Evolutionary conservation across 2,113 vertebrate genomes (phyloP), one percentile per base, ranked within the genome.

Genomic region (Chaetorhynchus papuensis): DNA sequence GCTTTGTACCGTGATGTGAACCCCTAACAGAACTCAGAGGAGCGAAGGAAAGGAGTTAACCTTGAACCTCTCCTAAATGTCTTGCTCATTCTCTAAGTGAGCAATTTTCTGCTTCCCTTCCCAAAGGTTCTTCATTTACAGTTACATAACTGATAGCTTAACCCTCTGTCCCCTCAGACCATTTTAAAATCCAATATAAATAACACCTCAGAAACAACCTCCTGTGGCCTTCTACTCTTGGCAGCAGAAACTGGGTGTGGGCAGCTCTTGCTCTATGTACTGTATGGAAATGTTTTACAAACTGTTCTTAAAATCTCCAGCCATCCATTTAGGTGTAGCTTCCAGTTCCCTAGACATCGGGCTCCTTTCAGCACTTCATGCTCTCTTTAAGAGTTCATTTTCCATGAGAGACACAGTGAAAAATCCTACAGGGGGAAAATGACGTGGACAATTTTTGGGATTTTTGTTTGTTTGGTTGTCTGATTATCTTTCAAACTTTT

Each of bases 71-170:
- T 94, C 74, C 83, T 89, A 85, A 93, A 95, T 93, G 83, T 83
- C 83, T 95, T 85, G 66, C 59, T 91, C 39, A 2, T 90, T 96
- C 87, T 87, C 81, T 86, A 92, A 95, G 85, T 84, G 66, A 74
- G 81, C 90, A 89, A 31, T 96, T 97, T 97, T 96, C 92, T 91
- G 93, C 92, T 95, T 97, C 88, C 91, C 80, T 97, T 96, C 89
- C 92, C 96, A 94, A 83, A 94, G 93, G 90, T 95, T 95, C 95
- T 91, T 95, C 26, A 23, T 95, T 96, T 96, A 88, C 94, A 88
- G 60, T 93, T 97, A 75, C 94, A 96, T 97, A 97, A 96, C 96
- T 97, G 96, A 96, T 95, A 91, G 82, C 94, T 95, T 95, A 96
- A 95, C 95, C 81, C 61, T 75, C 87, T 83, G 83, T 96, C 95